Evolutionary conservation across 2,113 vertebrate genomes (phyloP), one percentile per base, ranked within the genome.

Genomic region (Ginglymostoma cirratum): DNA sequence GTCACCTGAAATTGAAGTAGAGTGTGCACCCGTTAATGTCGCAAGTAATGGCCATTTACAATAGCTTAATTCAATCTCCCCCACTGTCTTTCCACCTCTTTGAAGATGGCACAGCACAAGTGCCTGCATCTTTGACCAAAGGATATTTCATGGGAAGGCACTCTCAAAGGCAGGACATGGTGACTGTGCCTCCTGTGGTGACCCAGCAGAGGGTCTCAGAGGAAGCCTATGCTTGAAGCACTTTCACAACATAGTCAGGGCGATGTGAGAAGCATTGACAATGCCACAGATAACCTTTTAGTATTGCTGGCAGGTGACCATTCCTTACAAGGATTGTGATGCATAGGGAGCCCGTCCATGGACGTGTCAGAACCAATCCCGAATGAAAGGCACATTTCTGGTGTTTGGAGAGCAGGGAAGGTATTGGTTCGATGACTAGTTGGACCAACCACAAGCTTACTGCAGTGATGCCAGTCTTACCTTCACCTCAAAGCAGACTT

Each of bases 401-500:
- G 27, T 34, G 27, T 27, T 55, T 5, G 55, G 55, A 5, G 55
- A 55, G 8, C 55, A 55, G 42, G 19, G 21, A 38, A 24, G 21
- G 42, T 10, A 55, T 30, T 2, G 30, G 52, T 4, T 34, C 27
- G 15, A 12, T 15, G 52, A 61, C 30, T 34, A n/a, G 34, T 65
- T 8, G 48, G 42, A 42, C 24, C 85, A 87, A 17, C 30, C 15
- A 27, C 89, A 17, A 66, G 55, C 15, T 80, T 7, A n/a, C 55
- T 14, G 19, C 66, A 8, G 19, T 12, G 45, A 0, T 2, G 38
- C 38, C 2, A n/a, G 3, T 7, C 96, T 76, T 95, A 98, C 98
- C 98, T 98, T 98, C 72, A 98, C 98, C 97, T 99, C 98, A 96
- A 98, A 99, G 96, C 98, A 97, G 96, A 98, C 97, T 96, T 97